phyloP scores from a whole-genome alignment of 2,888 invertebrate genomes.

The Lithophane semibrunnea region DNA sequence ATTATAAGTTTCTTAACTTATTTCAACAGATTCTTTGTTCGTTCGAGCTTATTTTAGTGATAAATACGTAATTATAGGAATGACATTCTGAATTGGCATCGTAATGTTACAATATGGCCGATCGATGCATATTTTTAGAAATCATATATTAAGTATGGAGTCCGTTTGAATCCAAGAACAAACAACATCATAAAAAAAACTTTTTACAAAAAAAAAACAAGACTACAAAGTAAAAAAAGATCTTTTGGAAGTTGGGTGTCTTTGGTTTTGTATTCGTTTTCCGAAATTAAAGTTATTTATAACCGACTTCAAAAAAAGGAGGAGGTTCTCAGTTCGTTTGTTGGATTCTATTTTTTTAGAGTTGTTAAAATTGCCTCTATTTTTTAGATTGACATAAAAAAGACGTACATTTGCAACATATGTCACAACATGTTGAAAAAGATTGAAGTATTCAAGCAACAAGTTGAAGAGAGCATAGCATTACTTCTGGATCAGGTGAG shows the following conservation, averaged over 20 bases:
- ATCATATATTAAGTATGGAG: too few relatives aligned
- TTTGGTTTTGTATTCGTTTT: not conserved
- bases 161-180: not conserved
- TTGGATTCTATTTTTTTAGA: not conserved
- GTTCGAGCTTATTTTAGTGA: not conserved
- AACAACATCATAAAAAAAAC: too few relatives aligned
- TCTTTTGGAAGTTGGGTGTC: not conserved
- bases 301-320: too few relatives aligned
- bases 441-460: conserved; percentile 74
- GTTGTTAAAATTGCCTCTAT: not conserved
- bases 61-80: conserved; percentile 65
- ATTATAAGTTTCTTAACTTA: not conserved
- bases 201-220: not conserved
- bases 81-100: conserved; percentile 72
- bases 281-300: not conserved
- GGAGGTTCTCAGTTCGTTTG: too few relatives aligned
- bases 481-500: conserved; percentile 73
- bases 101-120: conserved; percentile 69
- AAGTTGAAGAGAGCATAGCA: conserved; percentile 71
- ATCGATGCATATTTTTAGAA: conserved; percentile 16
- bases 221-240: too few relatives aligned
- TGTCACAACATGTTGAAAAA: conserved; percentile 79
- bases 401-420: conserved; percentile 68
- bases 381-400: conserved; percentile 69
- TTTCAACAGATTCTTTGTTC: not conserved